Base-by-base conservation (phyloP, 2,797 vertebrate species). In the Pogoniulus pusillus region DNA sequence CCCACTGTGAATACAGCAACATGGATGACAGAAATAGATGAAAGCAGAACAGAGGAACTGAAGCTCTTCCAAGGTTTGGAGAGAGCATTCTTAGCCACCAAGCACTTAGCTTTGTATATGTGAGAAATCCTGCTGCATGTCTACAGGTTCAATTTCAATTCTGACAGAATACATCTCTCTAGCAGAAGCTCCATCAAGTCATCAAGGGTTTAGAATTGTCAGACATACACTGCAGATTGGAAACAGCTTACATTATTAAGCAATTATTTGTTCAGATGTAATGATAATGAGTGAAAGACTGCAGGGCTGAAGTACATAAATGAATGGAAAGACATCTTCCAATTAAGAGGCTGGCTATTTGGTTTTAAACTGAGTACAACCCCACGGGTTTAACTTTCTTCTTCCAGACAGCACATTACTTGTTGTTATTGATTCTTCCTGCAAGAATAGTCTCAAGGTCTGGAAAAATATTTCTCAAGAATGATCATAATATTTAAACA, bases 401-500 rank as follows among this genome's bases (percentile, higher is more conserved):
- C 59, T 64, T 72, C 54, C 58, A 68, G 12, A 16, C 12, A 6
- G 35, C 16, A n/a, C 64, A 57, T 76, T 43, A 43, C 24, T 87
- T 65, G 43, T 18, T 23, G 32, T 41, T 54, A 74, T 34, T 85
- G 77, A 63, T 78, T 75, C n/a, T 57, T 65, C 19, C 24, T n/a
- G 7, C 35, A 91, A 74, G 29, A 85, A 34, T 3, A 64, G 16
- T 58, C 73, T 79, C 34, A 58, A 82, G 29, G n/a, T 73, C 70
- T 68, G 34, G 63, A 73, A 78, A 91, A 82, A 32, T 24, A 47
- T 34, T 82, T 73, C 73, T 78, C 22, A 41, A n/a, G 26, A 91
- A 87, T 70, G 76, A 60, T 5, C 34, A 35, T 39, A 81, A 78
- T 49, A 78, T 60, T 94, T 85, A 78, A 87, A 74, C 55, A 60